A percentile compares a stretch with the other conserved stretches of the same genome.
phyloP scores from a whole-genome alignment of 2,113 vertebrate species.

The Polypterus senegalus region DNA sequence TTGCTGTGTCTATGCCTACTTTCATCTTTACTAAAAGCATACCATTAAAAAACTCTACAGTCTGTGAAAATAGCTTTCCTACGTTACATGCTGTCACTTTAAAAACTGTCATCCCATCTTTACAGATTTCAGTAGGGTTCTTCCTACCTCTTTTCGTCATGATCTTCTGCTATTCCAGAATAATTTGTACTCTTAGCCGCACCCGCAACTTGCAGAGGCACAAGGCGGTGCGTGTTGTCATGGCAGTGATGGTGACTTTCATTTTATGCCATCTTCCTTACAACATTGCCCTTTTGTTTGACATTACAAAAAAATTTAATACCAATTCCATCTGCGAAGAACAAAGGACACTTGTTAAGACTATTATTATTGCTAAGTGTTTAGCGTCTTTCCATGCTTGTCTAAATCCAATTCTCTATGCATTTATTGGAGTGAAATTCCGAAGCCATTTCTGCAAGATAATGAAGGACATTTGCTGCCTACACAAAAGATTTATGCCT shows the following conservation, averaged over 20 bases:
- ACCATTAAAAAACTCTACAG: not conserved
- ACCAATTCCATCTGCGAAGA: too few relatives aligned
- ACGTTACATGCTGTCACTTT: slow-evolving; percentile 8
- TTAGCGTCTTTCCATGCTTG: slow-evolving; percentile 58
- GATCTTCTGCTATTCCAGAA: slow-evolving; percentile 44
- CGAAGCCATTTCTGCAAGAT: slow-evolving; percentile 50
- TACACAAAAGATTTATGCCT: slow-evolving; percentile 18
- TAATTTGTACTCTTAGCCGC: slow-evolving; percentile 41
- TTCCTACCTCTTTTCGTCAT: slow-evolving; percentile 50
- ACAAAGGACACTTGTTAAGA: too few relatives aligned
- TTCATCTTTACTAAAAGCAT: slow-evolving; percentile 53
- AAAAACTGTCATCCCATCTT: slow-evolving; percentile 39
- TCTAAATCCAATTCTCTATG: slow-evolving; percentile 59
- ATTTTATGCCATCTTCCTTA: slow-evolving; percentile 52
- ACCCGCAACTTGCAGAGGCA: slow-evolving; percentile 53
- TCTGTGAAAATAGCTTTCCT: slow-evolving; percentile 38
- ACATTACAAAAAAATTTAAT: slow-evolving; percentile 9
- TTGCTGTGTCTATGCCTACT: slow-evolving; percentile 55
- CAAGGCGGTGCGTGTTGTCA: slow-evolving; percentile 48
- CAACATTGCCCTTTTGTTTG: slow-evolving; percentile 39
- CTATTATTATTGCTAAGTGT: too few relatives aligned
- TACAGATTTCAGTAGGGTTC: slow-evolving; percentile 50
- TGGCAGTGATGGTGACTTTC: slow-evolving; percentile 46
- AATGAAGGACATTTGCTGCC: slow-evolving; percentile 38
- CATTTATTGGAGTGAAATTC: slow-evolving; percentile 58